Evolutionary conservation across 2,113 vertebrate species (phyloP).

Genomic region (Chloropsis hardwickii): DNA sequence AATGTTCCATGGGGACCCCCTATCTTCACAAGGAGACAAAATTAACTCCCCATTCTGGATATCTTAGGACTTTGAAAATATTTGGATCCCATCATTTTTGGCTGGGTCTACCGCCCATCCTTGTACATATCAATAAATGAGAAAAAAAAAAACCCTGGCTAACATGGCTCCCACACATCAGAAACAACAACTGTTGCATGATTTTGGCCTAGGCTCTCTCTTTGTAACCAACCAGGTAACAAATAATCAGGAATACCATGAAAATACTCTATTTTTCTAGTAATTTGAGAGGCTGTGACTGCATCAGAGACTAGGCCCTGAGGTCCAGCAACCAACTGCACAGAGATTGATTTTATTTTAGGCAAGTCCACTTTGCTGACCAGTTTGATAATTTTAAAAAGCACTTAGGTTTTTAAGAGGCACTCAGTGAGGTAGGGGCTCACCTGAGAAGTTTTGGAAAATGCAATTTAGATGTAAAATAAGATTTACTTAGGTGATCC

Average conservation of each 20-base stretch:
- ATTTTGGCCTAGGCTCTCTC: neutral
- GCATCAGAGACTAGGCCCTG: constrained; percentile 7
- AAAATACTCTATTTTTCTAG: neutral
- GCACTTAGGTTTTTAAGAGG: neutral
- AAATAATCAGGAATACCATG: neutral
- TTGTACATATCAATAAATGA: neutral
- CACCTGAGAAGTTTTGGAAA: neutral
- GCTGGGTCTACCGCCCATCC: neutral
- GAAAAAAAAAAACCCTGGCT: neutral
- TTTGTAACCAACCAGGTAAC: neutral
- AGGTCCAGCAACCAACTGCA: neutral
- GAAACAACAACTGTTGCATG: neutral
- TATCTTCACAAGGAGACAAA: neutral
- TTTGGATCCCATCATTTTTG: neutral
- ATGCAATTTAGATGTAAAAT: neutral
- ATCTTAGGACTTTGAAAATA: neutral
- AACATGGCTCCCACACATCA: neutral
- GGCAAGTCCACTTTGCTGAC: neutral
- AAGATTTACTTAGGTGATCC: neutral
- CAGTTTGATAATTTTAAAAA: neutral
- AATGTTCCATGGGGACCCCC: neutral
- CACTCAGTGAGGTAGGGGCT: neutral
- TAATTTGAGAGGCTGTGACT: constrained; percentile 31
- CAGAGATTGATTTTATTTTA: neutral
- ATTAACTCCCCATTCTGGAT: neutral